phyloP scores from a whole-genome alignment of 2,113 vertebrate species.

The Pterocles orientalis region DNA sequence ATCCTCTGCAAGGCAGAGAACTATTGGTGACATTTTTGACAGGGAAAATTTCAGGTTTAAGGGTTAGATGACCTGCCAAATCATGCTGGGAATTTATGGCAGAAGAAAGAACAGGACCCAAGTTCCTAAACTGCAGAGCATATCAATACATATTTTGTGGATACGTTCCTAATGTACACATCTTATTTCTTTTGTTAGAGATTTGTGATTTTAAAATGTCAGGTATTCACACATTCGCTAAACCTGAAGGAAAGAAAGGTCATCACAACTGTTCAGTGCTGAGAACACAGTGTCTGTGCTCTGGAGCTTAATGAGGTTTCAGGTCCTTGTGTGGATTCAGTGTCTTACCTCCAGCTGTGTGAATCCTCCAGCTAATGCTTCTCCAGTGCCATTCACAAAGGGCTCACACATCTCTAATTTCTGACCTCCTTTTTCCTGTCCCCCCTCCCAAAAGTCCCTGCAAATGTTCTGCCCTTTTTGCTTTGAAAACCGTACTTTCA shows the following conservation, averaged over 20 bases:
- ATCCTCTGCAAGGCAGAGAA: background rate
- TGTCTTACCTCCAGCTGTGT: background rate
- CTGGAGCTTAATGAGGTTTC: background rate
- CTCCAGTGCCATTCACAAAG: background rate
- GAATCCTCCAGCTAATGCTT: background rate
- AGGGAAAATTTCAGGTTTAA: background rate
- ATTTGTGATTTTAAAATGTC: background rate
- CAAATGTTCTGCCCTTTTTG: background rate
- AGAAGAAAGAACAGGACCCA: background rate
- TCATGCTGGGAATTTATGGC: background rate
- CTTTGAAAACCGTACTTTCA: background rate
- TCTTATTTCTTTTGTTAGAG: background rate
- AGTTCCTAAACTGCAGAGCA: background rate
- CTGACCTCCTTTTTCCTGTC: background rate
- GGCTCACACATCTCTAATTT: background rate
- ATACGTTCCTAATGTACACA: background rate
- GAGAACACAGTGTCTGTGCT: background rate
- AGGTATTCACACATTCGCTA: background rate
- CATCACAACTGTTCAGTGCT: background rate
- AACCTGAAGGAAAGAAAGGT: background rate
- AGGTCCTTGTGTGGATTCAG: background rate
- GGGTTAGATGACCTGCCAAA: background rate
- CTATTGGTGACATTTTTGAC: background rate
- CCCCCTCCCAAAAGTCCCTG: background rate
- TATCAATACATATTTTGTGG: background rate